A percentile compares a stretch with the other conserved stretches of the same genome.
These are phyloP conservation scores for Mus spretus DNA, from an alignment of 2,797 vertebrate species.

Conservation along the genomic window DNA sequence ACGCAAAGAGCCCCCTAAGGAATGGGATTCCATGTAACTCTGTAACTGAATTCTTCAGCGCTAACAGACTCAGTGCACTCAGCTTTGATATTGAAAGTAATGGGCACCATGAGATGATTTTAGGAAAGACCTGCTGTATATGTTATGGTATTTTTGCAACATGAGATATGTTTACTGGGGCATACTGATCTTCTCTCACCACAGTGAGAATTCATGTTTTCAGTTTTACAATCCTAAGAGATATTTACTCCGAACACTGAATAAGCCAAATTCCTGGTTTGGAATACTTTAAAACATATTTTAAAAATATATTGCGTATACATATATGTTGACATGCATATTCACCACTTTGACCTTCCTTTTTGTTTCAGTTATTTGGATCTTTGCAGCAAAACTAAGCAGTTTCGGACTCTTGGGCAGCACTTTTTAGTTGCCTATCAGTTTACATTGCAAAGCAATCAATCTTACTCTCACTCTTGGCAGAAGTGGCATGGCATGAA, in stretches of 20 bases:
- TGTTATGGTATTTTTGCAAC: slow-evolving; percentile 84
- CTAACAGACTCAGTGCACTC: slow-evolving; percentile 85
- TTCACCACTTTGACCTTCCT: slow-evolving; percentile 51
- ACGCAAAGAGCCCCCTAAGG: slow-evolving; percentile 70
- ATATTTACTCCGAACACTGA: slow-evolving; percentile 88
- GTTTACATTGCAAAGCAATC: slow-evolving; percentile 96
- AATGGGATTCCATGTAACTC: slow-evolving; percentile 82
- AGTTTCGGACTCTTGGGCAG: slow-evolving; percentile 93
- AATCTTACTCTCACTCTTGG: slow-evolving; percentile 93
- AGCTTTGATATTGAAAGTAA: slow-evolving; percentile 87
- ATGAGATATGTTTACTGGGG: slow-evolving; percentile 90
- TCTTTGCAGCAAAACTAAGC: slow-evolving; percentile 96
- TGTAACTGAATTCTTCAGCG: slow-evolving; percentile 73
- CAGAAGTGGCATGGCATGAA: slow-evolving; percentile 85
- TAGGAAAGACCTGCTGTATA: slow-evolving; percentile 86
- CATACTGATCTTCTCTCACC: slow-evolving; percentile 88
- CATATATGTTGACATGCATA: slow-evolving; percentile 37
- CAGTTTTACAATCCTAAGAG: slow-evolving; percentile 87
- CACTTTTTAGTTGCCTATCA: slow-evolving; percentile 95
- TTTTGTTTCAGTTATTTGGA: slow-evolving; percentile 95
- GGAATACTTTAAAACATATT: slow-evolving; percentile 81
- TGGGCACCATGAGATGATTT: slow-evolving; percentile 85
- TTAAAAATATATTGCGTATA: slow-evolving; percentile 33
- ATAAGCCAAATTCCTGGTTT: slow-evolving; percentile 88
- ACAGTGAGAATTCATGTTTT: slow-evolving; percentile 89